phyloP scores from a whole-genome alignment of 2,888 invertebrate species.

The Papilio elwesi region DNA sequence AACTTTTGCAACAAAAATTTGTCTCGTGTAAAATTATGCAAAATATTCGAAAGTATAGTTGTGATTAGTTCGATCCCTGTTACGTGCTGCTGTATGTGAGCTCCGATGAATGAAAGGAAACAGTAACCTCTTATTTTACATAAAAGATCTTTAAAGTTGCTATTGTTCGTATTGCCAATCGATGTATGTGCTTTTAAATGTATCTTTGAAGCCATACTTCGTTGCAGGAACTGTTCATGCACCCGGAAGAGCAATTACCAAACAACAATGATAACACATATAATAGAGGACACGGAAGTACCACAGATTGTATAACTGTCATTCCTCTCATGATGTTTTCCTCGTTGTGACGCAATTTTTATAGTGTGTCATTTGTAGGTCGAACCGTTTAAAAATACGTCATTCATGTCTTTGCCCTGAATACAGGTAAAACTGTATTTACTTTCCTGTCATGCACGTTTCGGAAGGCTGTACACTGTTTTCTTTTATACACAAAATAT shows the following conservation, averaged over 20 bases:
- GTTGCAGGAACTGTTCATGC: conserved; percentile 8
- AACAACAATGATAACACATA: conserved; percentile 15
- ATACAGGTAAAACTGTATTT: neutral
- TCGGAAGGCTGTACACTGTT: neutral
- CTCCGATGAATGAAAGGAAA: too few species aligned
- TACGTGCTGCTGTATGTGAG: too few species aligned
- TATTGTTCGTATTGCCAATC: too few species aligned
- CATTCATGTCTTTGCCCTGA: neutral
- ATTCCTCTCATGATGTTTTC: conserved; percentile 20
- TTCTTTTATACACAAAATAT: too few species aligned
- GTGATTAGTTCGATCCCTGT: too few species aligned
- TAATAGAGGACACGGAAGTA: conserved; percentile 14
- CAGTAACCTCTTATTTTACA: too few species aligned
- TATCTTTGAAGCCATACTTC: neutral
- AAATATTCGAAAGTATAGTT: too few species aligned
- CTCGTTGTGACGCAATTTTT: conserved; percentile 24
- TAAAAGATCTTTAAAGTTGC: too few species aligned
- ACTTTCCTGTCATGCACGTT: neutral
- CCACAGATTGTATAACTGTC: conserved; percentile 4
- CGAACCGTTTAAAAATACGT: conserved; percentile 4
- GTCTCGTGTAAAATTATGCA: too few species aligned
- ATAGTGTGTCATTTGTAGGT: neutral
- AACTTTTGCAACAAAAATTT: too few species aligned
- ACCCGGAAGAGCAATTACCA: conserved; percentile 33
- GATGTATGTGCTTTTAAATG: too few species aligned